Evolutionary conservation across 2,797 vertebrate species (phyloP).

Genomic region (Adelosebastes latens): DNA sequence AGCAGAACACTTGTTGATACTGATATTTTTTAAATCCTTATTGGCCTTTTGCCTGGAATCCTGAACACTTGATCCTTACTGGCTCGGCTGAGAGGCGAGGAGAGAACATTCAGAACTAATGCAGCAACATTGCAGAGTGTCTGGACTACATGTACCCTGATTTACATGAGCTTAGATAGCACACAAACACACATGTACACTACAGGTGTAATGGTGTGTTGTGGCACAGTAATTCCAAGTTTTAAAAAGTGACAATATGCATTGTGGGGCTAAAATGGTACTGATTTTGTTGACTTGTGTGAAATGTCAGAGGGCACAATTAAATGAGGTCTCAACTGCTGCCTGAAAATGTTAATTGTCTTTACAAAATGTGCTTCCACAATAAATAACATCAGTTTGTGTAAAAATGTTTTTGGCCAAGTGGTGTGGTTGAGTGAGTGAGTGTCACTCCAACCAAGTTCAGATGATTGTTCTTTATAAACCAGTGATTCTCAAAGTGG

Average conservation of each 20-base stretch:
- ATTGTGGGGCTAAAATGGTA: not conserved
- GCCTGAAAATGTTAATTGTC: not conserved
- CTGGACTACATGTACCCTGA: not conserved
- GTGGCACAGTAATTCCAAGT: not conserved
- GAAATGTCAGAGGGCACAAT: not conserved
- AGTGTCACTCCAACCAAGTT: too few relatives aligned
- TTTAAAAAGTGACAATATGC: not conserved
- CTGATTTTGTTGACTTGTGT: not conserved
- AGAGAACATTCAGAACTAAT: conserved; percentile 37
- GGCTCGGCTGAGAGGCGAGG: conserved; percentile 7
- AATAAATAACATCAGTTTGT: not conserved
- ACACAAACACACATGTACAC: not conserved
- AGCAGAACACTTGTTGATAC: conserved; percentile 43
- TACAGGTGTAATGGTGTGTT: not conserved
- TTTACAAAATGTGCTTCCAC: not conserved
- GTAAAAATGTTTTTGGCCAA: too few relatives aligned
- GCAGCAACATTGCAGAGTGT: conserved; percentile 1
- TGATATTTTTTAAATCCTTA: conserved; percentile 37
- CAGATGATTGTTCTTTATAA: too few relatives aligned
- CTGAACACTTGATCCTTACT: conserved; percentile 51
- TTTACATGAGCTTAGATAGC: not conserved
- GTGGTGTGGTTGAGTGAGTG: too few relatives aligned
- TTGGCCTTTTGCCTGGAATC: conserved; percentile 47
- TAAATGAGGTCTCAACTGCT: not conserved
- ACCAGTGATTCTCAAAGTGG: too few relatives aligned